Base-by-base conservation (phyloP, 2,113 vertebrate genomes). In the Dipodomys spectabilis region DNA sequence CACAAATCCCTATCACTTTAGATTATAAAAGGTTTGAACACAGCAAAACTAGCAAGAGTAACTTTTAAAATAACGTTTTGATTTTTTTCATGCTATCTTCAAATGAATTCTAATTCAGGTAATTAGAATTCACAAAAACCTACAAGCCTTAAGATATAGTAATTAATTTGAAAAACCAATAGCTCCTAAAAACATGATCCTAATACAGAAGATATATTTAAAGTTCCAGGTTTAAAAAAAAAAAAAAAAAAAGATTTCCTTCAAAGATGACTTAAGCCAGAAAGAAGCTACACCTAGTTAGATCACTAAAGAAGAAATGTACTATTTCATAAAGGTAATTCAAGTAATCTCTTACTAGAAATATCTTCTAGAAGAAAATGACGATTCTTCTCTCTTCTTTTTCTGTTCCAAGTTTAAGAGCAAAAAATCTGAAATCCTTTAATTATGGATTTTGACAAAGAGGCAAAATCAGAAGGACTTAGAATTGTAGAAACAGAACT, bases 221-320 rank as follows among this genome's bases (percentile, higher is more conserved):
- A 91, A 79, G 53, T 90, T 93, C 6, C 22, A 82, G 18, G 49
- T 49, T 49, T 39, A 91, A 15, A 23, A 4, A 30, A 28, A 16
- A 23, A 4, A 30, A 28, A 16, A 62, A 30, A 74, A 80, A 67
- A 25, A 49, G 83, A n/a, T 78, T 91, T 92, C 78, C 74, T 71
- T 95, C 78, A 79, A 86, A 94, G 94, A 96, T n/a, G 23, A 75
- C 75, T 88, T 90, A 49, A 96, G 90, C 81, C 82, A 93, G 72
- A 90, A 85, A 77, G 35, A 90, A 67, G 30, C 11, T 78, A 3
- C 13, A 86, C 81, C 65, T 90, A 69, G 32, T 68, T 84, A 68
- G 60, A 35, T 80, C 30, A 80, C 30, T 73, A 88, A 90, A 72
- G 78, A 65, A 94, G 72, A 94, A 92, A 91, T 68, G 53, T 1